Conservation (phyloP, 2,888 invertebrate genomes). For the Chirona hameri region DNA sequence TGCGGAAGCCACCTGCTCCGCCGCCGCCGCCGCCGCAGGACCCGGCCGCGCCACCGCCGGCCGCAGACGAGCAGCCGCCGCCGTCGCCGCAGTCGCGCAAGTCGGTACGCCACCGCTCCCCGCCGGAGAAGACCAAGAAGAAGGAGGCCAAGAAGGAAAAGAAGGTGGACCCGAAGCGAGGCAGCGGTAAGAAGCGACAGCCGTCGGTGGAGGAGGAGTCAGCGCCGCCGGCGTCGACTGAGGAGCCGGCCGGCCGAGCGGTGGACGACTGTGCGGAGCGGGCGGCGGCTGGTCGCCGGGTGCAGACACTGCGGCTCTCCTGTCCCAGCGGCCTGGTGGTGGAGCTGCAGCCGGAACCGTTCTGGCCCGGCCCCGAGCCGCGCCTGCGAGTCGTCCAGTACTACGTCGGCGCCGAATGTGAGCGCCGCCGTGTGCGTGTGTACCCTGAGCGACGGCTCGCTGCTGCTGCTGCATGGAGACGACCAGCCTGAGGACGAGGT, state of each 20-base stretch:
- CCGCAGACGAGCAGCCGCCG: not conserved
- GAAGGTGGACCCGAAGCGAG: not conserved
- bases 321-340: conserved; percentile 27
- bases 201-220: not conserved
- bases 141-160: not conserved
- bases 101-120: not conserved
- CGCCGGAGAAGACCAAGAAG: not conserved
- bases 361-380: conserved; percentile 13
- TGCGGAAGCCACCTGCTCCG: not conserved
- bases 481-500: conserved; percentile 4
- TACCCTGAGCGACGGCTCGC: not conserved
- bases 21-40: not conserved
- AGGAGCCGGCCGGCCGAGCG: not conserved
- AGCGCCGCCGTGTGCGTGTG: not conserved
- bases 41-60: not conserved
- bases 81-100: not conserved
- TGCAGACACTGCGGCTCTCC: not conserved
- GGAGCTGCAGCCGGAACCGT: conserved; percentile 25
- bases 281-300: not conserved
- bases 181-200: not conserved
- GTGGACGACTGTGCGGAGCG: not conserved
- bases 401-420: not conserved
- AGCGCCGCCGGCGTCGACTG: not conserved
- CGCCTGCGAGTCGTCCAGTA: conserved; percentile 22
- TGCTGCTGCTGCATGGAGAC: conserved; percentile 1